A percentile compares a stretch with the other conserved stretches of the same genome.
Conservation (phyloP, 2,888 invertebrate species). For the Pycnomerus fuliginosus region DNA sequence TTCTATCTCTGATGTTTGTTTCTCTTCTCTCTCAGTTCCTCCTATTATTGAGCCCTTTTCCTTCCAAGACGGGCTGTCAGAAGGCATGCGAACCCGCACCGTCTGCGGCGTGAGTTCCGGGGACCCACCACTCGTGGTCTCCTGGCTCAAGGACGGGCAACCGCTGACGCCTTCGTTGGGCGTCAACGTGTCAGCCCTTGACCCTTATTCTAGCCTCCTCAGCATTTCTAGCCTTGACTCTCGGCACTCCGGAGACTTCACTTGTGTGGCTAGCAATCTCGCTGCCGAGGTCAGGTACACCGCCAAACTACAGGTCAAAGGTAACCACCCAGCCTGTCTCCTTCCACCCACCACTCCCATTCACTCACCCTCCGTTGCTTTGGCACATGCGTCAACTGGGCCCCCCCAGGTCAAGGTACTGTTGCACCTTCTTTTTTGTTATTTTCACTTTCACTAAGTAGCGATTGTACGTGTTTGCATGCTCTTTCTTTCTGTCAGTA, state of each 20-base stretch:
- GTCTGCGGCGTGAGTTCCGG: slow-evolving; percentile 79
- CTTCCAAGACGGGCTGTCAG: slow-evolving; percentile 79
- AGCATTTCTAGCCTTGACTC: slow-evolving; percentile 75
- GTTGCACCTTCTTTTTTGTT: slow-evolving; percentile 64
- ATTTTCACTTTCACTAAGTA: slow-evolving; percentile 28
- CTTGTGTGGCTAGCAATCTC: slow-evolving; percentile 76
- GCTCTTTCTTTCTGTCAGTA: too few relatives aligned
- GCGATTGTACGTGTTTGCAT: slow-evolving; percentile 1
- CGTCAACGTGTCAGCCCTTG: slow-evolving; percentile 70
- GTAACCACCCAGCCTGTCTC: slow-evolving; percentile 58
- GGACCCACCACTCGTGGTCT: slow-evolving; percentile 76
- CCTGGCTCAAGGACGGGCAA: slow-evolving; percentile 81
- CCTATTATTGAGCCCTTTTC: slow-evolving; percentile 83
- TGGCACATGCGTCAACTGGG: slow-evolving; percentile 63
- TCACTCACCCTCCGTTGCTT: slow-evolving; percentile 52
- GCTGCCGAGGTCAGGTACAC: slow-evolving; percentile 78
- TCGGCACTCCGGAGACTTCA: slow-evolving; percentile 74
- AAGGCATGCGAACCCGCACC: slow-evolving; percentile 79
- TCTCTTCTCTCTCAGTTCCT: slow-evolving; percentile 67
- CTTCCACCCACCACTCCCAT: slow-evolving; percentile 24
- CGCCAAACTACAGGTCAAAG: slow-evolving; percentile 79
- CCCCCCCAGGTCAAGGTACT: slow-evolving; percentile 61
- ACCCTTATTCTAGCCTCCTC: slow-evolving; percentile 75
- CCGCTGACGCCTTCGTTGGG: slow-evolving; percentile 65
- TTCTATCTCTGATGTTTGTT: slow-evolving; percentile 62